Evolutionary conservation across 1,140 invertebrate species (phyloP).

Genomic region (Sarcophaga peregrina): DNA sequence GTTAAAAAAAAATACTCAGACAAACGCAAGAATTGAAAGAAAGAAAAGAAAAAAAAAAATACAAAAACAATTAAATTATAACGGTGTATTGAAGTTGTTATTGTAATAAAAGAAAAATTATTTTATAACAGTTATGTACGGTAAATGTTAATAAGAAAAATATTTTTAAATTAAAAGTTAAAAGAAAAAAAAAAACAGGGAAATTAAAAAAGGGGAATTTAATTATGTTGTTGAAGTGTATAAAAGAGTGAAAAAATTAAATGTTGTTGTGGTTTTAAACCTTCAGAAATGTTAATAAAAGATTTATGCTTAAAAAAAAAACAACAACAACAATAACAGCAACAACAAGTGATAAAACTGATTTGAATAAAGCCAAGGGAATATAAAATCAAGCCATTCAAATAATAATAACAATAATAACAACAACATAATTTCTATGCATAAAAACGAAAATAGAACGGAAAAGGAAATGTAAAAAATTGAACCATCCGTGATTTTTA

Average conservation of each 20-base stretch:
- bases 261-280: not conserved
- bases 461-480: not conserved
- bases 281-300: not conserved
- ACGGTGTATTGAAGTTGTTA: too few species aligned
- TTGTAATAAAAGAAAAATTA: not conserved
- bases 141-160: not conserved
- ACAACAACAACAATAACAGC: not conserved
- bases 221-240: not conserved
- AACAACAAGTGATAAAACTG: not conserved
- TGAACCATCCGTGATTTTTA: not conserved
- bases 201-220: not conserved
- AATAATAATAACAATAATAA: too few species aligned
- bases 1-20: not conserved
- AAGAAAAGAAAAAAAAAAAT: not conserved
- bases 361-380: slow-evolving; percentile 33
- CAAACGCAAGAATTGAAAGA: slow-evolving; percentile 9
- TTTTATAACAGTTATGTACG: not conserved
- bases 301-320: not conserved
- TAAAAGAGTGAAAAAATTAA: not conserved
- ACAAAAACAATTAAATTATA: not conserved
- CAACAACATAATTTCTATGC: not conserved
- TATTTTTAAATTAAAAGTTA: not conserved
- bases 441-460: not conserved
- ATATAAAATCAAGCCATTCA: not conserved
- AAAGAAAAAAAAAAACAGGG: too few species aligned